phyloP scores from a whole-genome alignment of 2,113 vertebrate species.

The Scomber japonicus region DNA sequence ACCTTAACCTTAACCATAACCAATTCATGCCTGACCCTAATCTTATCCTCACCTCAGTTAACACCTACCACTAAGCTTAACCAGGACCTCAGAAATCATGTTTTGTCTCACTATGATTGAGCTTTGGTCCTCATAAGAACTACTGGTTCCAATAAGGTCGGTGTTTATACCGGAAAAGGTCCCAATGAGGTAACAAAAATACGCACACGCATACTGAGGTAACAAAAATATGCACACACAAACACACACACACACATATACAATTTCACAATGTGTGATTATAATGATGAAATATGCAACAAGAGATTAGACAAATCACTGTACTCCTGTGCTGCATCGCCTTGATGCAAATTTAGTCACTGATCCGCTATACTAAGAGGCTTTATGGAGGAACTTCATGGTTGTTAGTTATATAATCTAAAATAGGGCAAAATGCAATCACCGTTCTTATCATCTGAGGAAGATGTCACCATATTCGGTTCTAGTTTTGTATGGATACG shows the following conservation, averaged over 20 bases:
- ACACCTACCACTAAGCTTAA: too few relatives aligned
- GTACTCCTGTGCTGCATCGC: conserved; percentile 77
- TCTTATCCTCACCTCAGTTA: too few relatives aligned
- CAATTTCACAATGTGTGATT: conserved; percentile 68
- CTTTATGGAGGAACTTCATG: conserved; percentile 86
- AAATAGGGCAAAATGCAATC: conserved; percentile 84
- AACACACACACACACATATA: conserved; percentile 27
- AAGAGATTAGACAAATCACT: conserved; percentile 87
- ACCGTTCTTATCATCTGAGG: conserved; percentile 80
- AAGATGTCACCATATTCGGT: conserved; percentile 74
- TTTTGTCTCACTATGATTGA: too few relatives aligned
- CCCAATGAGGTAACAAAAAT: too few relatives aligned
- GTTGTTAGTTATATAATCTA: conserved; percentile 86
- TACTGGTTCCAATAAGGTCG: too few relatives aligned
- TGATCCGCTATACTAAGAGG: conserved; percentile 87
- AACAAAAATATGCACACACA: neutral
- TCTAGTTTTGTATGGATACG: conserved; percentile 54
- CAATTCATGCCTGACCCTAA: too few relatives aligned
- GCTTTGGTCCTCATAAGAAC: too few relatives aligned
- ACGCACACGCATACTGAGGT: neutral
- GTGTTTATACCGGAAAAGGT: too few relatives aligned
- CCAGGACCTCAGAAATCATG: too few relatives aligned
- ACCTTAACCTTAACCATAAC: too few relatives aligned
- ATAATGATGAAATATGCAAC: conserved; percentile 84
- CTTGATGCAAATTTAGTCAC: conserved; percentile 84